Percentiles rank a stretch among this genome's conserved stretches.
Conservation (phyloP, 2,888 invertebrate species). For the Druceiella hillmani region DNA sequence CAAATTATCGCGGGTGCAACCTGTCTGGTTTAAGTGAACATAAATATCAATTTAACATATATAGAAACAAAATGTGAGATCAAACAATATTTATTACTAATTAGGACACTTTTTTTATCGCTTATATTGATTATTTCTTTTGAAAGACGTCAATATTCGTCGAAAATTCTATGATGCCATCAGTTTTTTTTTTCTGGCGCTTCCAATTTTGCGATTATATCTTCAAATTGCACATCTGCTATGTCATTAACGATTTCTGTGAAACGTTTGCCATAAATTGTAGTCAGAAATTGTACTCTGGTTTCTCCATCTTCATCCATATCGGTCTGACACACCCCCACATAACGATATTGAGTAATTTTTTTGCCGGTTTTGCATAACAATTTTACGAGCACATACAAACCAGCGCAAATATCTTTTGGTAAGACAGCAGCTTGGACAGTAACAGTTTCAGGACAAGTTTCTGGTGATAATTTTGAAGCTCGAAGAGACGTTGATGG, state of each 20-base stretch:
- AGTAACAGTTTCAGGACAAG: conserved; percentile 14
- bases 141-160: too few relatives aligned
- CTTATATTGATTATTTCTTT: too few relatives aligned
- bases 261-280: conserved; percentile 18
- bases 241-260: conserved; percentile 21
- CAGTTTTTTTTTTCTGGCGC: too few relatives aligned
- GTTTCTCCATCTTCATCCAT: conserved; percentile 16
- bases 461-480: conserved; percentile 15
- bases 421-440: conserved; percentile 12
- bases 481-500: conserved; percentile 18
- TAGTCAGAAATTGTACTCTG: conserved; percentile 15
- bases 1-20: too few relatives aligned
- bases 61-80: too few relatives aligned
- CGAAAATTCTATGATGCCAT: too few relatives aligned
- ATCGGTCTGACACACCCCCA: conserved; percentile 17
- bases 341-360: conserved; percentile 17
- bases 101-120: too few relatives aligned
- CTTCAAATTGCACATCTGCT: conserved; percentile 24
- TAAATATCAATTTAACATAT: too few relatives aligned
- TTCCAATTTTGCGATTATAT: too few relatives aligned
- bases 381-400: conserved; percentile 19
- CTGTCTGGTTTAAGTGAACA: too few relatives aligned
- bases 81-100: too few relatives aligned
- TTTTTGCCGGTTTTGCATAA: conserved; percentile 15
- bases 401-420: conserved; percentile 19